A percentile compares a stretch with the other conserved stretches of the same genome.
phyloP scores from a whole-genome alignment of 2,888 invertebrate species.

The Metallyticus violacea region DNA sequence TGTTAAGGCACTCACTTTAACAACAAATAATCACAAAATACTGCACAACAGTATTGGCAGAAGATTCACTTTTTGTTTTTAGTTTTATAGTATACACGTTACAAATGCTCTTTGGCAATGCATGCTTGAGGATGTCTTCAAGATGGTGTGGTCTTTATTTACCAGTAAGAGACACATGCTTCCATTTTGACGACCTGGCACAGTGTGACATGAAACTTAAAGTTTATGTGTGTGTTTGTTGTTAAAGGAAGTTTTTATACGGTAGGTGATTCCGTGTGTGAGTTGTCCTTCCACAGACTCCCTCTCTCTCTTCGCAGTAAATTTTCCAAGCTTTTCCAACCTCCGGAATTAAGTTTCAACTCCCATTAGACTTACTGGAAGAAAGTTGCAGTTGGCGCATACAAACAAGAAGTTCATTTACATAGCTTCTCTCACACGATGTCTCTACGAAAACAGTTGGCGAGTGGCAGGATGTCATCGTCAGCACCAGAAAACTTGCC shows the following conservation, averaged over 20 bases:
- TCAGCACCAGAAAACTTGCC: background rate
- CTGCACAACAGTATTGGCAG: too few relatives aligned
- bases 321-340: slow-evolving; percentile 6
- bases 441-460: background rate
- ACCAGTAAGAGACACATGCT: background rate
- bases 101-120: background rate
- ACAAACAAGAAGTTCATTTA: slow-evolving; percentile 19
- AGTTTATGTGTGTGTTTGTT: slow-evolving; percentile 11
- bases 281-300: background rate
- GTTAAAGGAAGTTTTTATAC: slow-evolving; percentile 16
- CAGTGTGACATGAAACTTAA: background rate
- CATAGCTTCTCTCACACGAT: background rate
- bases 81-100: too few relatives aligned
- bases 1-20: too few relatives aligned
- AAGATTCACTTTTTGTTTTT: too few relatives aligned
- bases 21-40: too few relatives aligned
- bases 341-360: slow-evolving; percentile 21
- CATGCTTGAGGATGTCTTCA: background rate
- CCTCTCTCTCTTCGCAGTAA: slow-evolving; percentile 1
- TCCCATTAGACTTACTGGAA: slow-evolving; percentile 23
- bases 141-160: too few relatives aligned
- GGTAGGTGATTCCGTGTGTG: background rate
- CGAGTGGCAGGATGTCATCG: background rate
- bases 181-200: background rate
- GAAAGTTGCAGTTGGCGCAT: slow-evolving; percentile 18